Percentiles rank a stretch among this genome's conserved stretches.
These are phyloP conservation scores for Teleogryllus oceanicus DNA, from an alignment of 2,888 invertebrate species.

Conservation along the genomic window DNA sequence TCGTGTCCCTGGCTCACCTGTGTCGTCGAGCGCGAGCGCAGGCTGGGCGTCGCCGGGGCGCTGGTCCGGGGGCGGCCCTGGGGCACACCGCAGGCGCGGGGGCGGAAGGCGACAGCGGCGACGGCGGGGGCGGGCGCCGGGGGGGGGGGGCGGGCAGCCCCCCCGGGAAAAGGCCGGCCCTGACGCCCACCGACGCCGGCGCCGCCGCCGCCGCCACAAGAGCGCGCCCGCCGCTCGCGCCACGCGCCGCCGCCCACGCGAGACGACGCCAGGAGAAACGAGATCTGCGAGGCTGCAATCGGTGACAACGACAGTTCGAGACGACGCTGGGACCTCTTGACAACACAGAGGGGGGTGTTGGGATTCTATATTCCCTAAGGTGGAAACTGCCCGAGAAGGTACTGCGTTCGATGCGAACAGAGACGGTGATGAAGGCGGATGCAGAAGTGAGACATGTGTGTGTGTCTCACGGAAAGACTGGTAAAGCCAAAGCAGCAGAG, in stretches of 20 bases:
- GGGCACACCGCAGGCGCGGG: not conserved
- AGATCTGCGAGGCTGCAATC: no score
- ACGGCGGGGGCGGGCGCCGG: not conserved
- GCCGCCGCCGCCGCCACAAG: not conserved
- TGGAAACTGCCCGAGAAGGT: no score
- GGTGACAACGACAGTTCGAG: no score
- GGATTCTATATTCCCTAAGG: no score
- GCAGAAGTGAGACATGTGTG: no score
- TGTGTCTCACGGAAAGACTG: no score
- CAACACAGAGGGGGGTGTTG: no score
- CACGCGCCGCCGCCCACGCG: not conserved
- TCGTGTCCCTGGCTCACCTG: not conserved
- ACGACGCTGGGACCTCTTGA: no score
- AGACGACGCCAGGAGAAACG: not conserved
- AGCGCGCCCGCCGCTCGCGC: not conserved
- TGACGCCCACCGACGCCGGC: not conserved
- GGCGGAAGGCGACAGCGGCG: not conserved
- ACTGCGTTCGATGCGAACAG: no score
- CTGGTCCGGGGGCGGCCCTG: not conserved
- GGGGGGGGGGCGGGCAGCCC: not conserved
- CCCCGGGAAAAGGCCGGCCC: not conserved
- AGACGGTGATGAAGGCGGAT: no score
- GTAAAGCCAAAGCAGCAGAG: no score
- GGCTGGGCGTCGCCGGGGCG: not conserved
- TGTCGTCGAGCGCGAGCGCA: not conserved